These are phyloP conservation scores for Gymnoscopelus microlampas DNA, from an alignment of 2,797 vertebrate genomes.

Conservation along the genomic window DNA sequence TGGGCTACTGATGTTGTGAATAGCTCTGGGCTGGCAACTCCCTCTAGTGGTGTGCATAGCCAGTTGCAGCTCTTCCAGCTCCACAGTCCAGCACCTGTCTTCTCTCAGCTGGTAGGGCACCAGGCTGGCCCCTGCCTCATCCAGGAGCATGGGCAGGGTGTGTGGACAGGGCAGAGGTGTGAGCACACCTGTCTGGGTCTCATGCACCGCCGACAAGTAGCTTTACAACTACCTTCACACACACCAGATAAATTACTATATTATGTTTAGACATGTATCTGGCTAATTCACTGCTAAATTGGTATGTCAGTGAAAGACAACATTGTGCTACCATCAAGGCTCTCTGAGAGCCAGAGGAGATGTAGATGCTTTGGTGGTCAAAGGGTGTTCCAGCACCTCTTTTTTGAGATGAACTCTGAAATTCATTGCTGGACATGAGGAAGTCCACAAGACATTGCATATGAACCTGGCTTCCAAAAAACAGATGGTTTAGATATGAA, in stretches of 20 bases:
- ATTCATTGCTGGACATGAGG: conserved; percentile 51
- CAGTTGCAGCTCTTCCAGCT: conserved; percentile 53
- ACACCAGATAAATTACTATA: neutral
- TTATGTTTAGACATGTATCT: too few species aligned
- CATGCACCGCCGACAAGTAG: conserved; percentile 62
- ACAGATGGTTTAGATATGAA: neutral
- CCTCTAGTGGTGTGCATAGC: conserved; percentile 43
- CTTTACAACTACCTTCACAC: conserved; percentile 60
- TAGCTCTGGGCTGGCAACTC: conserved; percentile 66
- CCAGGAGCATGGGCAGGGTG: conserved; percentile 59
- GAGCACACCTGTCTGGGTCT: conserved; percentile 60
- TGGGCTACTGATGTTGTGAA: conserved; percentile 77
- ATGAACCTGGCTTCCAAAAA: conserved; percentile 62
- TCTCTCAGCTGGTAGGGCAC: conserved; percentile 72
- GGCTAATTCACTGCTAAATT: neutral
- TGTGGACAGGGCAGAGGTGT: conserved; percentile 68
- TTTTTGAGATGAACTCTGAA: conserved; percentile 60
- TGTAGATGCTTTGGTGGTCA: conserved; percentile 59
- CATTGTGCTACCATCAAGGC: conserved; percentile 64
- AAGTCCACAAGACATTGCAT: conserved; percentile 58
- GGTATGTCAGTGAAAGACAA: neutral
- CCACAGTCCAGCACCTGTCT: conserved; percentile 67
- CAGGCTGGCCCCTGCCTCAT: conserved; percentile 31
- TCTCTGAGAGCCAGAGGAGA: conserved; percentile 62
- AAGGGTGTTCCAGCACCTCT: conserved; percentile 70